A percentile compares a stretch with the other conserved stretches of the same genome.
phyloP scores from a whole-genome alignment of 2,113 vertebrate species.

The Paedocypris sp. region DNA sequence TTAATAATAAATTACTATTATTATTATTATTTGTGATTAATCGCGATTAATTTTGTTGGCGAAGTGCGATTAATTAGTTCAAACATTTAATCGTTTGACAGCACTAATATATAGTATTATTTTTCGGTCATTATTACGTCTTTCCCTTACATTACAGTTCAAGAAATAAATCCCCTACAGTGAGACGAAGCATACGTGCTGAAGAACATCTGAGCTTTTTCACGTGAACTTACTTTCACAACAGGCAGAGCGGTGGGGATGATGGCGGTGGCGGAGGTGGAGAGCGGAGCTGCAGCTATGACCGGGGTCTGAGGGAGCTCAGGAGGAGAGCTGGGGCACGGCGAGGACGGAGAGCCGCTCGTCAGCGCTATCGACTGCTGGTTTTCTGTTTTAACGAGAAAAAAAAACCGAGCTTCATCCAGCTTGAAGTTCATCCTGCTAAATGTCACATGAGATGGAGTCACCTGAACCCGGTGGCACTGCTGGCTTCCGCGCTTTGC shows the following conservation, averaged over 20 bases:
- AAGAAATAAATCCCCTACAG: too few species aligned
- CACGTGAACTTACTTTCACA: slow-evolving; percentile 73
- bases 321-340: slow-evolving; percentile 76
- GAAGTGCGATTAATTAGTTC: too few species aligned
- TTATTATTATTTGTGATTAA: too few species aligned
- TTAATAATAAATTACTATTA: too few species aligned
- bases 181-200: too few species aligned
- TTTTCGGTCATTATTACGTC: too few species aligned
- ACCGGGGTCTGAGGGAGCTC: slow-evolving; percentile 80
- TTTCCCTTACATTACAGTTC: too few species aligned
- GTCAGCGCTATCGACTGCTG: slow-evolving; percentile 72
- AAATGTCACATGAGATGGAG: too few species aligned
- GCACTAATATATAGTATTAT: too few species aligned
- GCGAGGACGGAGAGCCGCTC: slow-evolving; percentile 72
- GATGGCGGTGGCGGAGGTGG: slow-evolving; percentile 61
- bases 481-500: slow-evolving; percentile 82
- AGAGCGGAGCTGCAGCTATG: slow-evolving; percentile 82
- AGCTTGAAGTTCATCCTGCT: too few species aligned
- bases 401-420: background rate
- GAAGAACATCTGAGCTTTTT: background rate
- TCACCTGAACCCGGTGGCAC: slow-evolving; percentile 68
- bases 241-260: slow-evolving; percentile 85
- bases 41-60: too few species aligned
- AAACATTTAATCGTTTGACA: too few species aligned
- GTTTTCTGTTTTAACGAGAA: slow-evolving; percentile 42